phyloP scores from a whole-genome alignment of 23 tunicate species.

The Botrylloides violaceus region DNA sequence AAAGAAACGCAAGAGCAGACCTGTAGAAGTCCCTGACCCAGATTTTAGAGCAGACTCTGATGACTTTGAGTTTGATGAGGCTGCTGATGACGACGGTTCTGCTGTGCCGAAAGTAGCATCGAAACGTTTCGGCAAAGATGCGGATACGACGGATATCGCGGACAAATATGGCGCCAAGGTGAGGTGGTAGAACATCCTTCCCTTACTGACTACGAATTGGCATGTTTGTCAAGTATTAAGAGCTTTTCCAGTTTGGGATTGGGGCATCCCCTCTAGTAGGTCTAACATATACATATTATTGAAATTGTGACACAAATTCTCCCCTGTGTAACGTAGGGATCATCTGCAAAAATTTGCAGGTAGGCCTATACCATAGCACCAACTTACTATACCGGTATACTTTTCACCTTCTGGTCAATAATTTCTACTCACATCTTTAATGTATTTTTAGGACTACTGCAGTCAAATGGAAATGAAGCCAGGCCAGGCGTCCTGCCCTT shows the following conservation, averaged over 20 bases:
- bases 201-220: neutral
- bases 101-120: conserved; percentile 64
- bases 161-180: conserved; percentile 77
- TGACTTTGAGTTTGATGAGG: conserved; percentile 31
- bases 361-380: no score
- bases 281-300: no score
- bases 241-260: no score
- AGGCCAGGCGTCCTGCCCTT: conserved; percentile 70
- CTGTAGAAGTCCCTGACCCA: neutral
- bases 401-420: no score
- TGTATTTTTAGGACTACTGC: conserved; percentile 42
- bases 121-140: conserved; percentile 31
- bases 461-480: conserved; percentile 67
- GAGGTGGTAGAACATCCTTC: neutral
- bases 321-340: no score
- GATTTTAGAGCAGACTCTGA: conserved; percentile 23
- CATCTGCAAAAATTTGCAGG: no score
- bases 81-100: neutral
- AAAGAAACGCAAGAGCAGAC: conserved; percentile 1
- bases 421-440: no score
- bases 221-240: neutral
- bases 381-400: no score
- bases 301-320: no score
- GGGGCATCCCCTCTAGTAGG: no score
- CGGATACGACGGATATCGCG: conserved; percentile 17